Evolutionary conservation across 2,797 vertebrate genomes (phyloP).

Genomic region (Yasuhikotakia modesta): DNA sequence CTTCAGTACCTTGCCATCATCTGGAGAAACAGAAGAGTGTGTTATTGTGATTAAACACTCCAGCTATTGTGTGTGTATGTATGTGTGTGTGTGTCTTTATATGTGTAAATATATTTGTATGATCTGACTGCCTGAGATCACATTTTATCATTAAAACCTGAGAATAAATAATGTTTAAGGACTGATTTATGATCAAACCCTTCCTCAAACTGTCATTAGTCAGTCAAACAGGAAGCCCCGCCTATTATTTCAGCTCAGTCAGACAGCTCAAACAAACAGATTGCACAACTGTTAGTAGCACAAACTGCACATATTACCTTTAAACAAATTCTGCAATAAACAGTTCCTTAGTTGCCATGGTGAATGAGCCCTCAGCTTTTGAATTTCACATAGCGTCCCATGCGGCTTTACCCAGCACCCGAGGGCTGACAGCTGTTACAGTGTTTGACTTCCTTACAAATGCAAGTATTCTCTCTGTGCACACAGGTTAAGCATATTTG

Average conservation of each 20-base stretch:
- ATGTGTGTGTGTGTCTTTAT: not conserved
- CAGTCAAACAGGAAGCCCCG: not conserved
- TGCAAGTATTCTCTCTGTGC: conserved; percentile 42
- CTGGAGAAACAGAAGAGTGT: conserved; percentile 66
- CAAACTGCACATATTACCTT: no score
- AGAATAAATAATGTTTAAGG: not conserved
- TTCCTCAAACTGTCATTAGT: not conserved
- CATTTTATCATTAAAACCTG: not conserved
- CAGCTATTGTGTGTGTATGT: no score
- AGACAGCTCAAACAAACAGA: not conserved
- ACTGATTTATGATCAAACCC: not conserved
- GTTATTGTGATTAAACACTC: not conserved
- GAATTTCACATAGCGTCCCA: not conserved
- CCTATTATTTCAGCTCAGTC: not conserved
- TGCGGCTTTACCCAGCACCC: conserved; percentile 29
- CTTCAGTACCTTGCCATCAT: conserved; percentile 87
- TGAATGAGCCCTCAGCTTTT: not conserved
- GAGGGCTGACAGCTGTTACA: conserved; percentile 37
- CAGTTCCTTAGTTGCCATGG: conserved; percentile 17
- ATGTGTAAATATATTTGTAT: not conserved
- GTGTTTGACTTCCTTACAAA: conserved; percentile 18
- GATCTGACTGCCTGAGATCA: not conserved
- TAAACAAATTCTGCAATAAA: conserved; percentile 13
- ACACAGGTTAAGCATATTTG: conserved; percentile 46
- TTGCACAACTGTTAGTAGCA: not conserved